These are phyloP conservation scores for Leptopilina syphax DNA, from an alignment of 2,888 invertebrate genomes.

Conservation along the genomic window DNA sequence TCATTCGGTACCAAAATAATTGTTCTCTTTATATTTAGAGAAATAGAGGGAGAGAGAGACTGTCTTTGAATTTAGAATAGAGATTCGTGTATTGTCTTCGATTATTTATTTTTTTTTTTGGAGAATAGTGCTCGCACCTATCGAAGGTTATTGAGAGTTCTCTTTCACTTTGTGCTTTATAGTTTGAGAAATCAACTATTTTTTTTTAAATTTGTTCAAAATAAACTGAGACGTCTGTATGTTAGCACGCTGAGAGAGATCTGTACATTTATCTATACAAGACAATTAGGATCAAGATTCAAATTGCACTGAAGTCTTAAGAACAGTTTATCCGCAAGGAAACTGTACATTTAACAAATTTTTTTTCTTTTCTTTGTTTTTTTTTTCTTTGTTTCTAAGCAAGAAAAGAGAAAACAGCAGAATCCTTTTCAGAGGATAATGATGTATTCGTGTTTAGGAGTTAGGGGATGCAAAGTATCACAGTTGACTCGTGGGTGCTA, in stretches of 20 bases:
- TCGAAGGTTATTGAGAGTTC: constrained; percentile 1
- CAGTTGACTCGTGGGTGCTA: constrained; percentile 76
- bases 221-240: constrained; percentile 63
- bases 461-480: constrained; percentile 74
- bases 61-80: constrained; percentile 54
- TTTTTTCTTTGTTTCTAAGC: not conserved
- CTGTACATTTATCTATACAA: constrained; percentile 60
- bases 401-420: constrained; percentile 50
- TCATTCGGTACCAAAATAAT: constrained; percentile 22
- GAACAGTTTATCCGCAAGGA: constrained; percentile 66
- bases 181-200: constrained; percentile 27
- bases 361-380: constrained; percentile 47
- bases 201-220: not conserved
- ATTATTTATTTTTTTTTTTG: constrained; percentile 25
- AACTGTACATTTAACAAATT: constrained; percentile 66
- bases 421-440: constrained; percentile 69
- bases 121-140: constrained; percentile 50
- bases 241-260: constrained; percentile 63
- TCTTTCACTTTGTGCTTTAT: constrained; percentile 26
- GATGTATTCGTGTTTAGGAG: constrained; percentile 72
- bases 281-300: constrained; percentile 64
- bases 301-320: constrained; percentile 72
- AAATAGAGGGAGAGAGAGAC: constrained; percentile 28
- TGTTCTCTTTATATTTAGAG: not conserved
- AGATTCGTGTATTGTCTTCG: constrained; percentile 57